A percentile compares a stretch with the other conserved stretches of the same genome.
Evolutionary conservation across 2,797 vertebrate species (phyloP).

Genomic region (Gambusia yucatana): DNA sequence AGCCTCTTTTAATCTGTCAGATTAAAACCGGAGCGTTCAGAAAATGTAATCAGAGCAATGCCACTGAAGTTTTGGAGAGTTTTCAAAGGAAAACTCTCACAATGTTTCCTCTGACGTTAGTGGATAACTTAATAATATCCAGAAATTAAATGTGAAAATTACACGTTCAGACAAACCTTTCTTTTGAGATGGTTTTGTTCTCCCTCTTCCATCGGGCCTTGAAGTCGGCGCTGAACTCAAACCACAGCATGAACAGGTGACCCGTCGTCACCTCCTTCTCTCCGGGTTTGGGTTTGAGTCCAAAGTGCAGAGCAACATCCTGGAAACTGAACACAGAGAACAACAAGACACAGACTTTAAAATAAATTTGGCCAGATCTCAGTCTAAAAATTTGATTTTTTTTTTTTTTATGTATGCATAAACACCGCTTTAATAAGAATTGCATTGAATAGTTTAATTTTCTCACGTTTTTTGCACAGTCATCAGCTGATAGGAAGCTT

Average conservation of each 20-base stretch:
- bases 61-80: not conserved
- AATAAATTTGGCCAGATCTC: not conserved
- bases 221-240: conserved; percentile 96
- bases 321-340: conserved; percentile 83
- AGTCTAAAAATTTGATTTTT: not conserved
- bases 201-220: conserved; percentile 94
- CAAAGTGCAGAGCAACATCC: conserved; percentile 89
- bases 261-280: conserved; percentile 87
- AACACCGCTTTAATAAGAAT: not conserved
- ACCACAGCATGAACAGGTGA: conserved; percentile 94
- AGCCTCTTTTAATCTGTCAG: conserved; percentile 85
- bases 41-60: not conserved
- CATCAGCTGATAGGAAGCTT: conserved; percentile 82
- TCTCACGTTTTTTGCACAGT: conserved; percentile 88
- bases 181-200: conserved; percentile 92
- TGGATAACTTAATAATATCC: not conserved
- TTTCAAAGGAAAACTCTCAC: not conserved
- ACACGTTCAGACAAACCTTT: conserved; percentile 81
- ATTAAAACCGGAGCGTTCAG: not conserved
- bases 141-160: not conserved
- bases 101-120: not conserved
- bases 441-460: not conserved
- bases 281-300: conserved; percentile 87
- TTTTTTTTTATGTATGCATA: not conserved
- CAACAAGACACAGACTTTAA: not conserved